Percentiles rank a stretch among this genome's conserved stretches.
These are phyloP conservation scores for Antedon mediterranea DNA, from an alignment of 53 echinoderm and acorn worm species.

Conservation along the genomic window DNA sequence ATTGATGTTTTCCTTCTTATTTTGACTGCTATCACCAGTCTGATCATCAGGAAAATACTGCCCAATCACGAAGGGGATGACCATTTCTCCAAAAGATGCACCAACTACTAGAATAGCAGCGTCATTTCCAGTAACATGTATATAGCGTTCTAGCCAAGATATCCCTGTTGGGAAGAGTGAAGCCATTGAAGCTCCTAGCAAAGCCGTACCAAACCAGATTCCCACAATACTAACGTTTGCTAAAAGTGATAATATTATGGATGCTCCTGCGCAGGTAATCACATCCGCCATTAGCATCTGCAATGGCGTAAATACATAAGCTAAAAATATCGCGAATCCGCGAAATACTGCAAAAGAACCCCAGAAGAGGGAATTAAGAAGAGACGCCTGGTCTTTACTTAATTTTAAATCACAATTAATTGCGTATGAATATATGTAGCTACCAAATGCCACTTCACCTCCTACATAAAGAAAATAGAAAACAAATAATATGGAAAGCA, in stretches of 20 bases:
- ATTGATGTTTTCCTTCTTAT: background rate
- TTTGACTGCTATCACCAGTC: background rate
- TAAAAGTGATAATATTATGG: constrained; percentile 22
- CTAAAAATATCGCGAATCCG: constrained; percentile 68
- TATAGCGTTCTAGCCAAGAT: constrained; percentile 72
- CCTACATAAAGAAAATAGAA: constrained; percentile 91
- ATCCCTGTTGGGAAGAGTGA: constrained; percentile 84
- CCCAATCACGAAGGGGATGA: constrained; percentile 49
- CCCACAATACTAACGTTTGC: constrained; percentile 11
- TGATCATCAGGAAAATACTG: background rate
- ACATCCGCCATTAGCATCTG: constrained; percentile 51
- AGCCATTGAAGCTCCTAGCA: constrained; percentile 69
- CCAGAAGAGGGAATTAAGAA: constrained; percentile 51
- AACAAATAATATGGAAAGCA: constrained; percentile 45
- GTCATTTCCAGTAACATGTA: constrained; percentile 48
- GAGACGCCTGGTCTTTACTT: constrained; percentile 18
- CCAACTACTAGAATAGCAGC: constrained; percentile 62
- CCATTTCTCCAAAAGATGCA: constrained; percentile 74
- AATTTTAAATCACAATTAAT: constrained; percentile 3
- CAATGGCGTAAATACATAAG: constrained; percentile 35
- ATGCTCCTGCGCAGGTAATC: constrained; percentile 33
- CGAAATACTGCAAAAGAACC: constrained; percentile 66
- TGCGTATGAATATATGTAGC: constrained; percentile 43
- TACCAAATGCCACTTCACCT: constrained; percentile 63
- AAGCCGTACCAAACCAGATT: constrained; percentile 54